Base-by-base conservation (phyloP, 2,113 vertebrate species). In the Oncorhynchus mykiss region DNA sequence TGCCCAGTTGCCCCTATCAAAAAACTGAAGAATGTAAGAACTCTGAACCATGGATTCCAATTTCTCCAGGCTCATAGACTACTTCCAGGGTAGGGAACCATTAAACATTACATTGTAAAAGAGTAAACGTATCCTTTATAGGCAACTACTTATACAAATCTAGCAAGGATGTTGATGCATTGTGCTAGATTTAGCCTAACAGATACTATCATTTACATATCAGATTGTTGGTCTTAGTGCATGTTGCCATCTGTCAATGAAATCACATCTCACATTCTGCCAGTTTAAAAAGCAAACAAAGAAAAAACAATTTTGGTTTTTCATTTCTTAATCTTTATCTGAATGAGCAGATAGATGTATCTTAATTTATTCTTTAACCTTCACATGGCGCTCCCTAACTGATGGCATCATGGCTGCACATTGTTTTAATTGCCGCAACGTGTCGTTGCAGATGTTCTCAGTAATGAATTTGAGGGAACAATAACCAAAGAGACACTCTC, bases 381-480 rank as follows among this genome's bases (percentile, higher is more conserved):
- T 79, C 72, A 79, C 39, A 71, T 77, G 78, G 69, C 34, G 34
- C 57, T 51, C 71, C 67, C 59, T 72, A 68, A 66, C 20, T 59
- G 77, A 79, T 75, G 72, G 66, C 72, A 68, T 74, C 79, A 78
- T 78, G 83, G 79, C 69, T 69, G 64, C 73, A 76, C 72, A 74
- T 78, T 79, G 80, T 81, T 81, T 76, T 86, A 81, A 83, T 81
- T 83, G 77, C 77, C 67, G 62, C 74, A 72, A 71, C 75, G 73
- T 39, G 59, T 67, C 68, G 64, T 45, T 67, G 54, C 78, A 83
- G 83, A 74, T 82, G 78, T 82, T 80, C 67, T 22, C 54, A 45
- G 72, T 81, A 83, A 81, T 83, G 81, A 81, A 80, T 78, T 76
- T 70, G 60, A 77, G 77, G 70, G 75, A 79, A 70, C 67, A 68